Conservation (phyloP, 2,797 vertebrate species). For the Coendou prehensilis region DNA sequence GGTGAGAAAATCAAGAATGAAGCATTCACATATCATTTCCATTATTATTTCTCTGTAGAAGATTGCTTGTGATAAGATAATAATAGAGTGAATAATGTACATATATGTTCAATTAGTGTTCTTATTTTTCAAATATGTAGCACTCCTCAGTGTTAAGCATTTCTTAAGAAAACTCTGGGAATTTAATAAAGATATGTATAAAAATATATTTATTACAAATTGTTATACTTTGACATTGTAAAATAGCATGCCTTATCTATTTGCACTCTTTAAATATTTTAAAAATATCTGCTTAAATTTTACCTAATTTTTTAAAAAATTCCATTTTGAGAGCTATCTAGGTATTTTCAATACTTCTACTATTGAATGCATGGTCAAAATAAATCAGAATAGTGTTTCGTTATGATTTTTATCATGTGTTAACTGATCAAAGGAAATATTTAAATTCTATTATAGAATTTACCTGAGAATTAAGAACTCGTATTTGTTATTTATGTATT, state of each 20-base stretch:
- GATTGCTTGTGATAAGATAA: background rate
- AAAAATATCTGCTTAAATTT: background rate
- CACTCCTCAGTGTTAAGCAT: background rate
- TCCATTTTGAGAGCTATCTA: background rate
- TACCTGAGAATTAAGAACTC: background rate
- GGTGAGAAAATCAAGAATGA: background rate
- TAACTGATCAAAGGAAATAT: background rate
- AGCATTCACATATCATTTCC: background rate
- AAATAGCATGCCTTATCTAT: background rate
- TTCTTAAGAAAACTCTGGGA: background rate
- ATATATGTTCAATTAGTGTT: background rate
- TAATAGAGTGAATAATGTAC: background rate
- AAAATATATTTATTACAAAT: background rate
- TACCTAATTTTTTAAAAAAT: background rate
- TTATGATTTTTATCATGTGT: background rate
- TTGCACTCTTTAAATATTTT: background rate
- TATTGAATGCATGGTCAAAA: background rate
- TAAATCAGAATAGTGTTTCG: too few relatives aligned
- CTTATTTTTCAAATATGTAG: background rate
- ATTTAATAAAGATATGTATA: background rate
- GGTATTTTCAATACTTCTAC: background rate
- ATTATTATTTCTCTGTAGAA: background rate
- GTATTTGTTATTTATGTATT: background rate
- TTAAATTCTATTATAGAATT: background rate
- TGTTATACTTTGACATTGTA: background rate